A percentile compares a stretch with the other conserved stretches of the same genome.
Evolutionary conservation across 2,888 invertebrate genomes (phyloP).

Genomic region (Oegoconia quadripuncta): DNA sequence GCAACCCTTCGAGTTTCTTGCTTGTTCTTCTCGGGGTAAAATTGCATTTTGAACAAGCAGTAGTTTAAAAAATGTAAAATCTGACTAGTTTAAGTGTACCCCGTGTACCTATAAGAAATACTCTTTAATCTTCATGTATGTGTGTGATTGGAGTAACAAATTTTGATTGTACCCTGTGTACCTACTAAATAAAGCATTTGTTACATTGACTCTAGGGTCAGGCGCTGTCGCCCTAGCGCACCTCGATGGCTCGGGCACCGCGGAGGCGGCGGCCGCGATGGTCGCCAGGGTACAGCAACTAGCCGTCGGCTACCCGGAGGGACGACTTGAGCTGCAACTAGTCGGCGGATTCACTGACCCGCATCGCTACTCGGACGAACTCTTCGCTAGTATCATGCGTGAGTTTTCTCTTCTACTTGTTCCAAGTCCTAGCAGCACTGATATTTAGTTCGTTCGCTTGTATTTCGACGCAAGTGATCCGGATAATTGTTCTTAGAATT

Average conservation of each 20-base stretch:
- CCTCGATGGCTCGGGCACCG: slow-evolving; percentile 90
- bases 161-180: too few species aligned
- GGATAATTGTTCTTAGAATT: too few species aligned
- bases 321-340: slow-evolving; percentile 92
- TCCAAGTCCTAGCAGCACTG: not conserved
- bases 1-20: too few species aligned
- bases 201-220: slow-evolving; percentile 86
- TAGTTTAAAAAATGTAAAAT: too few species aligned
- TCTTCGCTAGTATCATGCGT: slow-evolving; percentile 93
- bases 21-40: too few species aligned
- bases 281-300: slow-evolving; percentile 91
- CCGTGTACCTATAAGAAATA: too few species aligned
- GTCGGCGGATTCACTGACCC: slow-evolving; percentile 95
- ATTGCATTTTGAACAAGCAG: too few species aligned
- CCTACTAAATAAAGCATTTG: too few species aligned
- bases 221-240: slow-evolving; percentile 93
- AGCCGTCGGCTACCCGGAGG: slow-evolving; percentile 91
- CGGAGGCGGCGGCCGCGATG: slow-evolving; percentile 91
- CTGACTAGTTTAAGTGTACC: too few species aligned
- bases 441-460: too few species aligned
- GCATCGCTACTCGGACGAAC: slow-evolving; percentile 91
- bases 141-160: not conserved
- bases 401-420: slow-evolving; percentile 32
- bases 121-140: slow-evolving; percentile 1
- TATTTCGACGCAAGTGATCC: too few species aligned